Evolutionary conservation across 1,140 invertebrate genomes (phyloP).

Genomic region (Drosophila eugracilis): DNA sequence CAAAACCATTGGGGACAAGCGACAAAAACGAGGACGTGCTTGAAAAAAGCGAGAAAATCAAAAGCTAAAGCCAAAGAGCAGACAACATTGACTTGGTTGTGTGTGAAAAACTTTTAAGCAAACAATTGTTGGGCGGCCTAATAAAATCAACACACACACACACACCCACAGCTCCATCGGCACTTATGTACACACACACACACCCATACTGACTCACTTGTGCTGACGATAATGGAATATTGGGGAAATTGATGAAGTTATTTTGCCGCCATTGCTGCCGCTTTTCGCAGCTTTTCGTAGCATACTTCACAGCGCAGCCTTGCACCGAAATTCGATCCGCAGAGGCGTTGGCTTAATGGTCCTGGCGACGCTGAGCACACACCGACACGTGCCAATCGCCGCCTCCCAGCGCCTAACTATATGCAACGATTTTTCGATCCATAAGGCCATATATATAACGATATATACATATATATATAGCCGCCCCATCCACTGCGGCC

Average conservation of each 20-base stretch:
- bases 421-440: constrained; percentile 50
- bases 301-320: constrained; percentile 39
- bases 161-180: constrained; percentile 7
- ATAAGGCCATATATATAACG: background rate
- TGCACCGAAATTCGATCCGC: constrained; percentile 59
- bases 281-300: constrained; percentile 31
- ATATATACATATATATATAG: background rate
- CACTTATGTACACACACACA: constrained; percentile 41
- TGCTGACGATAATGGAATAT: constrained; percentile 51
- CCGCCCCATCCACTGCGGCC: constrained; percentile 8
- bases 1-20: constrained; percentile 70
- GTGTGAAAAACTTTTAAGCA: constrained; percentile 76
- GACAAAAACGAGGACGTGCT: constrained; percentile 66
- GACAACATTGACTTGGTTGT: constrained; percentile 50
- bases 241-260: constrained; percentile 58
- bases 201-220: constrained; percentile 22
- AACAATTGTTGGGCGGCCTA: constrained; percentile 72
- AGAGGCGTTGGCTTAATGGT: constrained; percentile 55
- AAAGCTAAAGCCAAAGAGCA: constrained; percentile 39
- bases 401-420: constrained; percentile 29
- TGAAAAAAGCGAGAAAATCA: constrained; percentile 44
- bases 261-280: constrained; percentile 16
- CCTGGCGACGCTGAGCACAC: constrained; percentile 46
- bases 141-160: constrained; percentile 64
- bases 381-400: constrained; percentile 37